phyloP scores from a whole-genome alignment of 1,140 invertebrate genomes.

The Aphaenogaster rudis region DNA sequence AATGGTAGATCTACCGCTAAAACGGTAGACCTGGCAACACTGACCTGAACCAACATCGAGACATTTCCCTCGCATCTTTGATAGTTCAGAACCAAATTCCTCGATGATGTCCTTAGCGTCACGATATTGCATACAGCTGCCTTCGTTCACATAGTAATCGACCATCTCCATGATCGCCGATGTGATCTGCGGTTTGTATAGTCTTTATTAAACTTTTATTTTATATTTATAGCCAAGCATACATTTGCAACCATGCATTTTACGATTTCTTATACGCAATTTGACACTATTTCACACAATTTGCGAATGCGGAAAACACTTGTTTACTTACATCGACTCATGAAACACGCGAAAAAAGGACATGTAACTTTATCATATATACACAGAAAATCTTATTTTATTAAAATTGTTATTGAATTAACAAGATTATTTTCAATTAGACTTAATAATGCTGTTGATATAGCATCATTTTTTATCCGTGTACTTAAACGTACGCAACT shows the following conservation, averaged over 20 bases:
- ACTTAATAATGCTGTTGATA: too few relatives aligned
- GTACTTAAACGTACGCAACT: background rate
- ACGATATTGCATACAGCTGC: conserved; percentile 90
- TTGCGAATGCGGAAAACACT: background rate
- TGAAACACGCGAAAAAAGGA: background rate
- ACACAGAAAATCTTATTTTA: too few relatives aligned
- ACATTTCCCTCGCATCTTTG: conserved; percentile 81
- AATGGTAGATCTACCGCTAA: too few relatives aligned
- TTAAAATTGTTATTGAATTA: too few relatives aligned
- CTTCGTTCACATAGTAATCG: conserved; percentile 88
- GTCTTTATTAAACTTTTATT: background rate
- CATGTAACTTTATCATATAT: background rate
- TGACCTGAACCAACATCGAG: conserved; percentile 93
- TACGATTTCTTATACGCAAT: background rate
- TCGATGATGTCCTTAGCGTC: conserved; percentile 90
- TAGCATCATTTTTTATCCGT: too few relatives aligned
- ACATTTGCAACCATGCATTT: background rate
- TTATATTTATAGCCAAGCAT: too few relatives aligned
- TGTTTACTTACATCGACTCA: background rate
- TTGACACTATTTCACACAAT: background rate
- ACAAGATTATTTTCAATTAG: too few relatives aligned
- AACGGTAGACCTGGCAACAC: too few relatives aligned
- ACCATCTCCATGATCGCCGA: conserved; percentile 88
- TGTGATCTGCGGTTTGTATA: background rate
- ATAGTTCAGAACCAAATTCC: conserved; percentile 89